Conservation (phyloP, 64 coral and sea anemone species). For the Montipora capricornis region DNA sequence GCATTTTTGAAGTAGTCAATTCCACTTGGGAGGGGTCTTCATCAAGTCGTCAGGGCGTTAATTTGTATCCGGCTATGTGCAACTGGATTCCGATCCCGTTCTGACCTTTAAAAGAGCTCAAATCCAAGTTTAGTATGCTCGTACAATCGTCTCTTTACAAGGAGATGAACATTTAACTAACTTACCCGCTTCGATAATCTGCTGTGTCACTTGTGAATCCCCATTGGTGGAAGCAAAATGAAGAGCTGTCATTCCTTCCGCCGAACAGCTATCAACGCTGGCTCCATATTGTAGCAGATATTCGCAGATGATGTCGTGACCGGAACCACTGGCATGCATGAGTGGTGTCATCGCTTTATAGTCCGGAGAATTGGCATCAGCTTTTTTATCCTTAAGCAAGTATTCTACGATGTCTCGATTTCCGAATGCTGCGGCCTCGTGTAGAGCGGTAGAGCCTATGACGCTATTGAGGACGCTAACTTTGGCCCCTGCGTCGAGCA, state of each 20-base stretch:
- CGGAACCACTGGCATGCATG: slow-evolving; percentile 35
- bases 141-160: too few relatives aligned
- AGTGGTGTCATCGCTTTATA: slow-evolving; percentile 52
- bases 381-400: neutral
- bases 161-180: too few relatives aligned
- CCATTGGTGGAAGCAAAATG: slow-evolving; percentile 52
- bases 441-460: slow-evolving; percentile 47
- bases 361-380: slow-evolving; percentile 46
- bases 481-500: slow-evolving; percentile 53
- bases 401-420: slow-evolving; percentile 46
- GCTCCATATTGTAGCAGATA: slow-evolving; percentile 62
- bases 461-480: neutral
- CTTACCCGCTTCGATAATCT: slow-evolving; percentile 62
- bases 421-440: slow-evolving; percentile 70
- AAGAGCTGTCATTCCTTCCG: slow-evolving; percentile 57
- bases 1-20: too few relatives aligned
- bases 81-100: too few relatives aligned
- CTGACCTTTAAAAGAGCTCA: too few relatives aligned
- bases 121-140: too few relatives aligned
- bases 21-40: too few relatives aligned
- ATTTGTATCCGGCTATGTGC: too few relatives aligned
- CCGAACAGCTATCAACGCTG: slow-evolving; percentile 49
- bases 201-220: slow-evolving; percentile 49
- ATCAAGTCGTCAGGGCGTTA: too few relatives aligned
- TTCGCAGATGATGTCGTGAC: slow-evolving; percentile 24